Conservation (phyloP, 1,140 invertebrate species). For the Kradibia gibbosae region DNA sequence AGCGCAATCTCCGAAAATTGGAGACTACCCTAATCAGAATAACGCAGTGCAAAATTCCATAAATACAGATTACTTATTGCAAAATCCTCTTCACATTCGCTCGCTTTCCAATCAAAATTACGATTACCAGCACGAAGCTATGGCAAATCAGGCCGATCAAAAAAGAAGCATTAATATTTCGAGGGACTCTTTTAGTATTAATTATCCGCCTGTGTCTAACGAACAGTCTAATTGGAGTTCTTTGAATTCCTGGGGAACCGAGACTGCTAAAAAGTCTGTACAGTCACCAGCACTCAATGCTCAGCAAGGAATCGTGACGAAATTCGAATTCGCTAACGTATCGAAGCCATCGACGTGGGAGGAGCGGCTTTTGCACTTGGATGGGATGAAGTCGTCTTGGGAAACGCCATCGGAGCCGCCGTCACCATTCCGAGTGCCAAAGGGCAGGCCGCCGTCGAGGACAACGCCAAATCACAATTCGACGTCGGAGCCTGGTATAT, state of each 20-base stretch:
- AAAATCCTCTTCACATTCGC: conserved; percentile 49
- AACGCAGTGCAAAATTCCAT: conserved; percentile 29
- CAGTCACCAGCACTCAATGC: conserved; percentile 45
- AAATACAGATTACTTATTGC: conserved; percentile 54
- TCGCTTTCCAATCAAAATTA: conserved; percentile 31
- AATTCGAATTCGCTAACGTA: conserved; percentile 57
- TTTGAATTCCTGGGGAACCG: conserved; percentile 35
- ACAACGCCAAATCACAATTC: conserved; percentile 66
- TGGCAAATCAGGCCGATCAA: background rate
- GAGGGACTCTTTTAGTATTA: background rate
- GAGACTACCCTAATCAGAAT: conserved; percentile 25
- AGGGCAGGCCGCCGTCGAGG: conserved; percentile 78
- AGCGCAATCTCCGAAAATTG: background rate
- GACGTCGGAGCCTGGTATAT: conserved; percentile 55
- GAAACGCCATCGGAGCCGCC: conserved; percentile 67
- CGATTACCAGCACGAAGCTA: conserved; percentile 18
- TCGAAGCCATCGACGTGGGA: conserved; percentile 53
- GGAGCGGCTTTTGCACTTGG: conserved; percentile 54
- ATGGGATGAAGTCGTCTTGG: conserved; percentile 58
- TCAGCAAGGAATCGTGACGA: conserved; percentile 46
- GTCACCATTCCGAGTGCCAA: conserved; percentile 78
- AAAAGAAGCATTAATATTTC: conserved; percentile 38
- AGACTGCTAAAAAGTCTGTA: conserved; percentile 13
- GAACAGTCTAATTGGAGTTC: conserved; percentile 50
- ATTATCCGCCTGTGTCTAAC: conserved; percentile 17